Base-by-base conservation (phyloP, 2,888 invertebrate species). In the Falcaria lacertinaria region DNA sequence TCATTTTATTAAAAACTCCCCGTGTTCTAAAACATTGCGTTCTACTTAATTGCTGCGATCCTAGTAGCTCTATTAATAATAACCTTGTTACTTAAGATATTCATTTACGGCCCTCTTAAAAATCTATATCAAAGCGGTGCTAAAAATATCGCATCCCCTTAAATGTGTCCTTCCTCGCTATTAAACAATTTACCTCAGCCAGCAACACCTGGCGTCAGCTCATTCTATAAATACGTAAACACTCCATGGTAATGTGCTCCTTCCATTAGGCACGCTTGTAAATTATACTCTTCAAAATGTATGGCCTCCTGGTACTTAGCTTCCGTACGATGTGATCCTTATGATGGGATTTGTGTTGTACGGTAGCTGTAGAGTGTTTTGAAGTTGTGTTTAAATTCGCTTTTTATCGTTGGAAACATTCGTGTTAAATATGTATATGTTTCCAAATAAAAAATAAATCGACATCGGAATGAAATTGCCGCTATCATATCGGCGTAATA, bases 191-290 rank as follows among this genome's bases (percentile, higher is more conserved):
- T 77, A 78, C 76, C 74, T 69, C 60, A 54, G 57, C 64, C 58
- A 52, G 60, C 48, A 57, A 57, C 87, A 87, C 87, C 88, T 88
- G 87, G 87, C 74, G 57, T 48, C 50, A 41, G 65, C 61, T 57
- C 70, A 68, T 73, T 83, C 86, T 87, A 87, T 87, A 84, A 86
- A 87, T 87, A 88, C 72, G 72, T 80, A 80, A 85, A 77, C 78
- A 79, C 68, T 74, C 77, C 76, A 76, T 73, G 61, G 67, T 88
- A 87, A 87, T 85, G 85, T 68, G 69, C 72, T 66, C 66, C 80
- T 81, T 87, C 89, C 89, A 89, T 89, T 89, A 89, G 80, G 61
- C 60, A 64, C 62, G 56, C 73, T 69, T 67, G 80, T 89, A 87
- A 88, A 89, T 89, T 85, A 81, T 74, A 72, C 79, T 78, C 72